Evolutionary conservation across 92 coral and sea anemone species (phyloP), one percentile per base, ranked within the genome.

Genomic region (Scolanthus callimorphus): DNA sequence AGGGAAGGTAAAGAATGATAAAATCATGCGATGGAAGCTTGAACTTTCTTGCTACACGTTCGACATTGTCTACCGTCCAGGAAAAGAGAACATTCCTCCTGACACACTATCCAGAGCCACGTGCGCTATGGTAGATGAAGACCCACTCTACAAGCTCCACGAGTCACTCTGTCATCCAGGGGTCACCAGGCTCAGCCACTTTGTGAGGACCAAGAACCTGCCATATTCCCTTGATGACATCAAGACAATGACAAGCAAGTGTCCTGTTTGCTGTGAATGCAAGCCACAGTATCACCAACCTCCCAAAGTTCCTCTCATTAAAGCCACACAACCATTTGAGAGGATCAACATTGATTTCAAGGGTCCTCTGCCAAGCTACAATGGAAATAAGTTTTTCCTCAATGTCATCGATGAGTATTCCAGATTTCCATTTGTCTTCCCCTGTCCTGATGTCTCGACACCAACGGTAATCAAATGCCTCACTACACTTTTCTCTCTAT

Each of bases 201-300:
- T 51, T 60, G 63, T 69, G 11, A 60, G 70, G 20, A 52, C 73
- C 0, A 63, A 65, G 31, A 77, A 77, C 51, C 54, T 77, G 25
- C 84, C 78, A 8, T 69, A 69, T 65, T 77, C 77, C 19, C 69
- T 69, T n/a, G 78, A 70, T 6, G 78, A 78, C 1, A 71, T 78
- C 4, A 78, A 61, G 27, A 55, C 17, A 37, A 22, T 23, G 1
- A 56, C 67, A 20, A 29, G 65, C 3, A 10, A 28, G 1, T 77
- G 78, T 55, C 60, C 49, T 25, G 25, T 43, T 15, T 77, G 84
- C 50, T 69, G 70, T 25, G 79, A 79, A 26, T 68, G 63, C 20
- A 78, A 78, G 57, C 79, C 78, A 2, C 85, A 70, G 53, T 78
- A 61, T 57, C 55, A 69, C 21, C 67, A 10, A 4, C 79, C 85